These are phyloP conservation scores for Rhabdomys dilectus DNA, from an alignment of 2,113 vertebrate species.

Conservation along the genomic window DNA sequence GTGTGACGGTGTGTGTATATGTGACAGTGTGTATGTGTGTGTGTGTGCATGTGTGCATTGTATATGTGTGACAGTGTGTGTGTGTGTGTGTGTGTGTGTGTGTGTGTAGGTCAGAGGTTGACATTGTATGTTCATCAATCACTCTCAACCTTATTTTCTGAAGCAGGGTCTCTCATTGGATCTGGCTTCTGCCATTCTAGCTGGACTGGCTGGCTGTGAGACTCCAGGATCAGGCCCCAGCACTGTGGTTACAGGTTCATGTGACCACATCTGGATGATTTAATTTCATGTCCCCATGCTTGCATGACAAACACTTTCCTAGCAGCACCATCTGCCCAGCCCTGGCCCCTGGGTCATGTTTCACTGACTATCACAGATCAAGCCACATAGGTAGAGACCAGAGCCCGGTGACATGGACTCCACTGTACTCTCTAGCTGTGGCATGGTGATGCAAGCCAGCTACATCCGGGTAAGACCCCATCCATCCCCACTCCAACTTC, in stretches of 20 bases:
- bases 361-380: not conserved
- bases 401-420: not conserved
- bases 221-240: not conserved
- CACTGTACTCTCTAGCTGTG: too few relatives aligned
- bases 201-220: not conserved
- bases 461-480: not conserved
- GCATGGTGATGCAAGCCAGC: fast-evolving
- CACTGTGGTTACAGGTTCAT: not conserved
- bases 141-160: too few relatives aligned
- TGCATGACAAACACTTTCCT: too few relatives aligned
- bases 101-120: not conserved
- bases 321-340: too few relatives aligned
- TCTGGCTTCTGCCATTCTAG: too few relatives aligned
- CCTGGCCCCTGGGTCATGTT: not conserved
- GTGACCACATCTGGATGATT: not conserved
- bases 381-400: too few relatives aligned
- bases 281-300: not conserved
- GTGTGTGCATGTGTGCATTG: not conserved
- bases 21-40: not conserved
- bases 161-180: not conserved
- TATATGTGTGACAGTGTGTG: not conserved
- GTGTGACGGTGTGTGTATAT: too few relatives aligned
- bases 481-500: fast-evolving
- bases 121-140: not conserved
- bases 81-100: not conserved